These are phyloP conservation scores for Planiliza haematocheilus DNA, from an alignment of 2,113 vertebrate species.

Conservation along the genomic window DNA sequence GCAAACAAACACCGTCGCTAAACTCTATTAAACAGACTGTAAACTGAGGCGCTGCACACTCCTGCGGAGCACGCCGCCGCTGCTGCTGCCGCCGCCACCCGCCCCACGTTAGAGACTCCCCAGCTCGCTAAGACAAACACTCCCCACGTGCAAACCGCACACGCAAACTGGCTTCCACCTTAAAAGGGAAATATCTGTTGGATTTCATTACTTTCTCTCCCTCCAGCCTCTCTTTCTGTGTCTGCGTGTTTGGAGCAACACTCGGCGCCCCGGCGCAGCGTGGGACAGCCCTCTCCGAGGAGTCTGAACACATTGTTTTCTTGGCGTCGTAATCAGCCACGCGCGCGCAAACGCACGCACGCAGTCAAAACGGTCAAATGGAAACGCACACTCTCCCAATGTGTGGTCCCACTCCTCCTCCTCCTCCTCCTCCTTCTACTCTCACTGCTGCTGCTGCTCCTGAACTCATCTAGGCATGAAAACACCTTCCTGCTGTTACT, in stretches of 20 bases:
- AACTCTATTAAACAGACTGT: slow-evolving; percentile 23
- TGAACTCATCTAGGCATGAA: slow-evolving; percentile 21
- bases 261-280: not conserved
- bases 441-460: slow-evolving; percentile 25
- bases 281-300: slow-evolving; percentile 57
- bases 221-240: slow-evolving; percentile 11
- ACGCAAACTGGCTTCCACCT: slow-evolving; percentile 47
- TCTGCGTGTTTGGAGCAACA: slow-evolving; percentile 42
- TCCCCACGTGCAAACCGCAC: slow-evolving; percentile 27
- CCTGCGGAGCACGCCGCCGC: too few species aligned
- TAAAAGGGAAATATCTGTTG: slow-evolving; percentile 66
- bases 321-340: slow-evolving; percentile 61
- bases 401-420: slow-evolving; percentile 66
- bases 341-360: slow-evolving; percentile 39
- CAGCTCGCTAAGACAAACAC: slow-evolving; percentile 59
- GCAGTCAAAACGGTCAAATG: slow-evolving; percentile 40
- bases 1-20: slow-evolving; percentile 55
- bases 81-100: not conserved
- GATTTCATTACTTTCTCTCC: slow-evolving; percentile 50
- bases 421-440: too few species aligned
- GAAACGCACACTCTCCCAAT: slow-evolving; percentile 51
- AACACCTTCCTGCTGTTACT: slow-evolving; percentile 21
- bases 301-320: slow-evolving; percentile 73
- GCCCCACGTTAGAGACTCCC: slow-evolving; percentile 56
- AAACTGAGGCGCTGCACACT: not conserved